Percentiles rank a stretch among this genome's conserved stretches.
These are phyloP conservation scores for Zoanthus sociatus DNA, from an alignment of 92 coral and sea anemone genomes.

Conservation along the genomic window DNA sequence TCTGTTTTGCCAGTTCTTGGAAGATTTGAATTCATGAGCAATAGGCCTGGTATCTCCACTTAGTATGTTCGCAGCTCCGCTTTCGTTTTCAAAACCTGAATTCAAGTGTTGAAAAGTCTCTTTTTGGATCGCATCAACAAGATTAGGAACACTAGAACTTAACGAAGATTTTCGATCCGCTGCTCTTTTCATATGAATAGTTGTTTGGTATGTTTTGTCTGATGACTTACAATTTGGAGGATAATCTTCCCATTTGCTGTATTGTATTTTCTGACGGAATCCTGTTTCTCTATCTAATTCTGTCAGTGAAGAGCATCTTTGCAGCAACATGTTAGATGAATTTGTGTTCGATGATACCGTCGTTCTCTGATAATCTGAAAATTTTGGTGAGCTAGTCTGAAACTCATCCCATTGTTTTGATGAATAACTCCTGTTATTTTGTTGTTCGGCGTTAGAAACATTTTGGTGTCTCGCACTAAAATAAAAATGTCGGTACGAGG, in stretches of 20 bases:
- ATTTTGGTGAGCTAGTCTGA: background rate
- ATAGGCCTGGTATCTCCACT: background rate
- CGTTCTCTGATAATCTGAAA: background rate
- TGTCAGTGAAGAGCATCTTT: constrained; percentile 32
- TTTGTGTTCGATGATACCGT: background rate
- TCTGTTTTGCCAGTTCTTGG: background rate
- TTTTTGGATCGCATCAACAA: background rate
- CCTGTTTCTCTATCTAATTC: background rate
- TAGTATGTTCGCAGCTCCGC: background rate
- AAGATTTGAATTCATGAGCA: background rate
- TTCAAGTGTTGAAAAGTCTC: background rate
- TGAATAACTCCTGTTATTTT: background rate
- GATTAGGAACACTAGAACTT: constrained; percentile 42
- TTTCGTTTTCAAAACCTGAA: background rate
- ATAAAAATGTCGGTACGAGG: constrained; percentile 23
- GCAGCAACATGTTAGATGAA: background rate
- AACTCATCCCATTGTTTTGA: background rate
- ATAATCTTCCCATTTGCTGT: background rate
- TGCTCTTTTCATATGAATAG: background rate
- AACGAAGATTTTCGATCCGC: background rate
- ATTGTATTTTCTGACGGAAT: background rate
- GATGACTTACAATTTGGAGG: background rate
- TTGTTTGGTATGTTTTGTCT: background rate
- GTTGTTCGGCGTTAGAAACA: background rate
- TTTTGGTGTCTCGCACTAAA: background rate